Evolutionary conservation across 1,140 invertebrate species (phyloP), one percentile per base, ranked within the genome.

Genomic region (Pseudomyrmex pallidus): DNA sequence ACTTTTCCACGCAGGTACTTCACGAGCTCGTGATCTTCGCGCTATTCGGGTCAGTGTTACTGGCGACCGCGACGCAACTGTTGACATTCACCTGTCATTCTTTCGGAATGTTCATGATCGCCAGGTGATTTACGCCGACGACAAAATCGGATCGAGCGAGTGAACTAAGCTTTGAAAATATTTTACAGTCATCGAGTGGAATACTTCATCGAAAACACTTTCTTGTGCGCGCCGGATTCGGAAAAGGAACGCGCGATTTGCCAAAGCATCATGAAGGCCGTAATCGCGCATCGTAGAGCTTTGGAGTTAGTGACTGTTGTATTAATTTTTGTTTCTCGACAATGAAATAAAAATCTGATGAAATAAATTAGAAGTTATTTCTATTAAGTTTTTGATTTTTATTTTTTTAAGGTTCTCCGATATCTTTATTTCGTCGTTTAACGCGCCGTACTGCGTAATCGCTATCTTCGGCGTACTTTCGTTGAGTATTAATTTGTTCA

Each of bases 401-500:
- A 62, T 17, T 50, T 20, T 22, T 56, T 80, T 52, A 82, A 80
- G 83, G 8, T 73, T 66, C 22, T 35, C 62, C 13, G 46, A 82
- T 17, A 1, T 54, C 22, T 2, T 67, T 0, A 10, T 22, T 1
- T 46, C 50, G 7, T 17, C 22, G 13, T 48, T 72, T 17, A 61
- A 22, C 54, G 2, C 8, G 1, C 35, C 77, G 10, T 82, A 54
- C 17, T 50, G 20, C 22, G 1, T 74, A 0, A n/a, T 82, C 44
- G 5, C 12, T 54, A 46, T 52, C 0, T 0, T 85, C 44, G 78
- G 68, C 15, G 62, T 85, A n/a, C 0, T 70, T n/a, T 82, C 61
- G 1, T 67, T 85, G 3, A 82, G 68, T 15, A 17, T 67, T 25
- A 74, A 66, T 35, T 50, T 85, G 48, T 85, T 66, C 54, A 25